A percentile compares a stretch with the other conserved stretches of the same genome.
These are phyloP conservation scores for Silvanus unidentatus DNA, from an alignment of 2,888 invertebrate genomes.

Conservation along the genomic window DNA sequence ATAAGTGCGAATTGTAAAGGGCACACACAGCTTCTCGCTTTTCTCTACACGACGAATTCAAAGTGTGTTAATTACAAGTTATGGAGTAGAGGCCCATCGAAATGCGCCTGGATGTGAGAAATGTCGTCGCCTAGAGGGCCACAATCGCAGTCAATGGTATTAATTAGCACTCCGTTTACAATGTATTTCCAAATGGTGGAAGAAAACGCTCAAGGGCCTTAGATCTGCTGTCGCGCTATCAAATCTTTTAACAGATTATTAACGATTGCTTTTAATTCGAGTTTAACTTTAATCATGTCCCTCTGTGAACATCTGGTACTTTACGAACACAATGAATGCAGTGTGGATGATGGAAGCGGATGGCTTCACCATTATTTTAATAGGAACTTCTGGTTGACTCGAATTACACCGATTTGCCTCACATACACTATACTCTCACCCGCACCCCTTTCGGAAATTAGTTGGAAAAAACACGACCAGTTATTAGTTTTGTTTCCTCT, in stretches of 20 bases:
- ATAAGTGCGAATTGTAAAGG: too few relatives aligned
- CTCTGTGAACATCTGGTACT: slow-evolving; percentile 44
- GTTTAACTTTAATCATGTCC: slow-evolving; percentile 46
- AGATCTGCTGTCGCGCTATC: slow-evolving; percentile 42
- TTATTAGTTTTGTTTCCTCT: not conserved
- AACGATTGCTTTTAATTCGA: slow-evolving; percentile 41
- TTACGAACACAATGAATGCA: slow-evolving; percentile 29
- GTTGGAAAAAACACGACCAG: not conserved
- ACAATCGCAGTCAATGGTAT: too few relatives aligned
- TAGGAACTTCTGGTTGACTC: slow-evolving; percentile 34
- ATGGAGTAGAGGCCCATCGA: too few relatives aligned
- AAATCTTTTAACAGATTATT: slow-evolving; percentile 37
- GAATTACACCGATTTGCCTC: slow-evolving; percentile 27
- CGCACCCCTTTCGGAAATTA: not conserved
- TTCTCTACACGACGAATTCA: slow-evolving; percentile 11
- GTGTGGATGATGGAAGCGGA: slow-evolving; percentile 15
- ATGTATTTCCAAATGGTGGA: too few relatives aligned
- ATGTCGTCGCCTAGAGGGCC: too few relatives aligned
- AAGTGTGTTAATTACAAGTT: slow-evolving; percentile 40
- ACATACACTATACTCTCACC: not conserved
- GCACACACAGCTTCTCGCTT: too few relatives aligned
- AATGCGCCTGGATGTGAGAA: too few relatives aligned
- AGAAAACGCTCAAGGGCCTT: too few relatives aligned
- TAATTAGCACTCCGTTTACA: too few relatives aligned
- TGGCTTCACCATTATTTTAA: slow-evolving; percentile 30